Evolutionary conservation across 1,140 invertebrate species (phyloP), one percentile per base, ranked within the genome.

Genomic region (Zaprionus capensis): DNA sequence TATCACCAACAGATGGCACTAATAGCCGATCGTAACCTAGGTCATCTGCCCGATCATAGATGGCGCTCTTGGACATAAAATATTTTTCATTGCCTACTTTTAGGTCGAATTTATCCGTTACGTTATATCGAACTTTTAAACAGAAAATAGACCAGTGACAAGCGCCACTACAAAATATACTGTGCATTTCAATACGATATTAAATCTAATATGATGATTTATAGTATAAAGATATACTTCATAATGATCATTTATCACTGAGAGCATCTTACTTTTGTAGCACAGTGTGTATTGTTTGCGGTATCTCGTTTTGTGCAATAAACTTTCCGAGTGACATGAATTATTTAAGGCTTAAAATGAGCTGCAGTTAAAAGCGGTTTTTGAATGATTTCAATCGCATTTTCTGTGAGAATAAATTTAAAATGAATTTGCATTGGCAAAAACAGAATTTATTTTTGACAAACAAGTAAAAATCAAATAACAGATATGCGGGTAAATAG

Each of bases 271-370:
- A 24, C 11, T 55, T 68, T 58, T 62, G 51, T 36, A 59, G 59
- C 31, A 24, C 0, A 24, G 28, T 64, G 31, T 51, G 0, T 14
- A 49, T 61, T 76, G 44, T 41, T 62, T 76, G 49, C 56, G 12
- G 34, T 28, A 36, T 57, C 5, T 34, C 46, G 46, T 70, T 64
- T 26, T 22, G 28, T 62, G 72, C 72, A 62, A 74, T 81, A 58
- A 81, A 67, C 81, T 72, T 69, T 64, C 58, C 59, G 51, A 68
- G 53, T 51, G 66, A 73, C 49, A 66, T 68, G 55, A 78, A 81
- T 74, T 65, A 66, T 55, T 58, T 31, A 38, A 17, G 12, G 41
- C 38, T 44, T 34, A 53, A 41, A 53, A 49, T 31, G 38, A 31
- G 36, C 41, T 53, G 28, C 46, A 53, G 51, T 22, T 41, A 20